A percentile compares a stretch with the other conserved stretches of the same genome.
Conservation (phyloP, 1,140 invertebrate species). For the Phymorhynchus buccinoides region DNA sequence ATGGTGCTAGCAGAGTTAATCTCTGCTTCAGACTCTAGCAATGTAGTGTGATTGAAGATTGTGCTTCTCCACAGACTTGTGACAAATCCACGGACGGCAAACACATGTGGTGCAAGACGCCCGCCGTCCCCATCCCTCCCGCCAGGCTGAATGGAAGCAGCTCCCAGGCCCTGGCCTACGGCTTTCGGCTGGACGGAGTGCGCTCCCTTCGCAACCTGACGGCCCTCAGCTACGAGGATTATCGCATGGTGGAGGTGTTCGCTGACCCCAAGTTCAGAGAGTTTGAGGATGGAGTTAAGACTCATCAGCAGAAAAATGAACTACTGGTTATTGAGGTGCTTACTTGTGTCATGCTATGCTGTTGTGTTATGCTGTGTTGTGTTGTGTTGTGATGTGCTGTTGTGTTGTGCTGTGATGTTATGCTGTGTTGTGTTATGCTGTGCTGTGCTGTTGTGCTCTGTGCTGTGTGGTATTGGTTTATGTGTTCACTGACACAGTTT, state of each 20-base stretch:
- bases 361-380: too few species aligned
- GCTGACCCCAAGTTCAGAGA: conserved; percentile 91
- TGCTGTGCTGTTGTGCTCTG: too few species aligned
- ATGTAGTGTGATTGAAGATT: too few species aligned
- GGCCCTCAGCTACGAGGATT: conserved; percentile 69
- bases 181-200: conserved; percentile 97
- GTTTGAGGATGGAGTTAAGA: conserved; percentile 82
- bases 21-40: too few species aligned
- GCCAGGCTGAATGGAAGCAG: not conserved
- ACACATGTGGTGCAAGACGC: conserved; percentile 90
- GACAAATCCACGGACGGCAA: conserved; percentile 79
- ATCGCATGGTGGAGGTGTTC: conserved; percentile 85
- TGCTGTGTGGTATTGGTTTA: too few species aligned
- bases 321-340: conserved; percentile 94
- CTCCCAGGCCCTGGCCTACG: conserved; percentile 82
- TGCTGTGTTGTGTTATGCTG: too few species aligned
- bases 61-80: conserved; percentile 81
- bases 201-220: conserved; percentile 85
- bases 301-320: conserved; percentile 78
- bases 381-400: too few species aligned
- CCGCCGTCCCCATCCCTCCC: conserved; percentile 75
- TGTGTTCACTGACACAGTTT: too few species aligned
- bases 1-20: too few species aligned
- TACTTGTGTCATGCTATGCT: too few species aligned
- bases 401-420: too few species aligned